Percentiles rank a stretch among this genome's conserved stretches.
phyloP scores from a whole-genome alignment of 2,113 vertebrate genomes.

The Galbula dea region DNA sequence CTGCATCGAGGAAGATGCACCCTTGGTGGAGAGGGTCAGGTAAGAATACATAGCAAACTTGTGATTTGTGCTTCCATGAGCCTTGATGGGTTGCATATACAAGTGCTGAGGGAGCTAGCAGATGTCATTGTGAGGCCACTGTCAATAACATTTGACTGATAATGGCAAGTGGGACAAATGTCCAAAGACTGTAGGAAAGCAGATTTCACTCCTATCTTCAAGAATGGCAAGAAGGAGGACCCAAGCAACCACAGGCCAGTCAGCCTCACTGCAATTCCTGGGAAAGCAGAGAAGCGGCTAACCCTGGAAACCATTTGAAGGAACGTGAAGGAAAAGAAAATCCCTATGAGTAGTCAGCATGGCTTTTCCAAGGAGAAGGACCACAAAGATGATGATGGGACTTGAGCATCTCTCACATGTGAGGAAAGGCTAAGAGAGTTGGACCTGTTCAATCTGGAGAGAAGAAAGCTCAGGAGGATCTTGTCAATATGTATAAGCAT shows the following conservation, averaged over 20 bases:
- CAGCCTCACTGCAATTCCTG: background rate
- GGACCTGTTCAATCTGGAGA: background rate
- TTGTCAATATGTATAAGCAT: background rate
- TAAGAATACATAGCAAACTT: background rate
- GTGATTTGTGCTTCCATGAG: background rate
- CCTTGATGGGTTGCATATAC: fast-evolving
- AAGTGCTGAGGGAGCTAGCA: too few relatives aligned
- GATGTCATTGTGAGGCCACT: background rate
- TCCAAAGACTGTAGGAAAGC: background rate
- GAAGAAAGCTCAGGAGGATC: background rate
- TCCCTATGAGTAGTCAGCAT: background rate
- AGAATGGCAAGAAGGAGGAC: background rate
- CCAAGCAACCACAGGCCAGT: background rate
- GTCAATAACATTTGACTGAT: fast-evolving
- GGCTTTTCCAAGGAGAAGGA: background rate
- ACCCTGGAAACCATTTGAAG: background rate
- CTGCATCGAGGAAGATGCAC: background rate
- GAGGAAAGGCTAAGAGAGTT: background rate
- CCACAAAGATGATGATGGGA: background rate
- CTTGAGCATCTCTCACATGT: background rate
- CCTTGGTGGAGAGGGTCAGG: background rate
- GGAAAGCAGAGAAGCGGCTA: background rate
- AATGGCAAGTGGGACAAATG: background rate
- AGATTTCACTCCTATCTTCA: background rate
- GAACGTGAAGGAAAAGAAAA: background rate